Conservation (phyloP, 2,888 invertebrate genomes). For the Calameuta pallipes region DNA sequence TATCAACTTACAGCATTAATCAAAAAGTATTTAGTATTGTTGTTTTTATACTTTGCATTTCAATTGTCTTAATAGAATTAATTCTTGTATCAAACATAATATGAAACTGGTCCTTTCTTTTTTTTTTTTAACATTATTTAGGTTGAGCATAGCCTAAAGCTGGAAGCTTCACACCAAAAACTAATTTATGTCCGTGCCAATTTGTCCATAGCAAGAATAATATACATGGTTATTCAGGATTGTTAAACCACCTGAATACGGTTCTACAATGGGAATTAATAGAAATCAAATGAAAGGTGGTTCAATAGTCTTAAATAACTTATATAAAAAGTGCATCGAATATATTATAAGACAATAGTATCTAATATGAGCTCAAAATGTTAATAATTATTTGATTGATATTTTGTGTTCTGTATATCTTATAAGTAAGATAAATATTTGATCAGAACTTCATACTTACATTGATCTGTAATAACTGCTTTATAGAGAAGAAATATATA, state of each 20-base stretch:
- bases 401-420: background rate
- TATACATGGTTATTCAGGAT: too few species aligned
- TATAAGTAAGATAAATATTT: background rate
- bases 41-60: background rate
- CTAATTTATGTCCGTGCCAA: conserved; percentile 37
- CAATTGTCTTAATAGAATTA: background rate
- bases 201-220: background rate
- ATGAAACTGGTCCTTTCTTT: background rate
- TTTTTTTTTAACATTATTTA: background rate
- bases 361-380: background rate
- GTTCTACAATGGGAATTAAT: too few species aligned
- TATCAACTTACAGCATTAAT: background rate
- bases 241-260: too few species aligned
- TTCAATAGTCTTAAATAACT: too few species aligned
- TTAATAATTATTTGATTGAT: background rate
- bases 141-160: conserved; percentile 21
- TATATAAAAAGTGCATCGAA: background rate
- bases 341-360: background rate
- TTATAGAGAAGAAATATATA: conserved; percentile 12
- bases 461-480: background rate
- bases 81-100: background rate
- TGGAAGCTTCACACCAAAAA: conserved; percentile 49
- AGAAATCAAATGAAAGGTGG: too few species aligned
- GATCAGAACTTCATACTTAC: background rate
- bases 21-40: background rate